Conservation (phyloP, 2,888 invertebrate species). For the Pachymerium ferrugineum region DNA sequence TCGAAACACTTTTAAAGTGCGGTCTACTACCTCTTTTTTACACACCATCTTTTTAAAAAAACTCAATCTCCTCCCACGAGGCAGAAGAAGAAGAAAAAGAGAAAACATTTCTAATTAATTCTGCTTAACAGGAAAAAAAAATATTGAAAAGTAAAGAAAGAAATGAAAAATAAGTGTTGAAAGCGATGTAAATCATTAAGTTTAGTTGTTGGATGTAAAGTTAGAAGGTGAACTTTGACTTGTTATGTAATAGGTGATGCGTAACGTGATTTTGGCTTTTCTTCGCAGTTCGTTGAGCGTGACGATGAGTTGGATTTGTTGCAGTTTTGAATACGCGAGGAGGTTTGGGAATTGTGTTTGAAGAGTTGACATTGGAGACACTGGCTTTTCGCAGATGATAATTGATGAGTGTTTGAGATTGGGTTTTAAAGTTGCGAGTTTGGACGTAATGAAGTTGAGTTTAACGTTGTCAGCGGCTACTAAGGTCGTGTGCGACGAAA, state of each 20-base stretch:
- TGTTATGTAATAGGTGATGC: not conserved
- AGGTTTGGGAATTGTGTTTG: not conserved
- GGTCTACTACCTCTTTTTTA: not conserved
- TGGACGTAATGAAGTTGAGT: no score
- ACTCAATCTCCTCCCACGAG: not conserved
- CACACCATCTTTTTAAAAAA: not conserved
- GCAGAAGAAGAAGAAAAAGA: not conserved
- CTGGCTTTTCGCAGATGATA: no score
- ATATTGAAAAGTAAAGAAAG: not conserved
- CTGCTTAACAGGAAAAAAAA: not conserved
- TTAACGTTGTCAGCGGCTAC: no score
- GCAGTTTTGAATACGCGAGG: not conserved
- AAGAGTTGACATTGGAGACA: no score
- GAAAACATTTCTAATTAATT: conserved; percentile 4
- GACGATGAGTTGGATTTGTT: conserved; percentile 6
- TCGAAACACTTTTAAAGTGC: conserved; percentile 17
- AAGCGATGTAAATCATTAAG: not conserved
- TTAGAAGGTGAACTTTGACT: not conserved
- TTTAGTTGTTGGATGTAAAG: not conserved
- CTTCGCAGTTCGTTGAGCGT: conserved; percentile 4
- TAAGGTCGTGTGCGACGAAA: no score
- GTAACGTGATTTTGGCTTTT: conserved; percentile 5
- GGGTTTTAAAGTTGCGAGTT: no score
- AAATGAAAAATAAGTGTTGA: not conserved
- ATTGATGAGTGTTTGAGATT: no score